These are phyloP conservation scores for Agapornis canus DNA, from an alignment of 2,797 vertebrate genomes.

Conservation along the genomic window DNA sequence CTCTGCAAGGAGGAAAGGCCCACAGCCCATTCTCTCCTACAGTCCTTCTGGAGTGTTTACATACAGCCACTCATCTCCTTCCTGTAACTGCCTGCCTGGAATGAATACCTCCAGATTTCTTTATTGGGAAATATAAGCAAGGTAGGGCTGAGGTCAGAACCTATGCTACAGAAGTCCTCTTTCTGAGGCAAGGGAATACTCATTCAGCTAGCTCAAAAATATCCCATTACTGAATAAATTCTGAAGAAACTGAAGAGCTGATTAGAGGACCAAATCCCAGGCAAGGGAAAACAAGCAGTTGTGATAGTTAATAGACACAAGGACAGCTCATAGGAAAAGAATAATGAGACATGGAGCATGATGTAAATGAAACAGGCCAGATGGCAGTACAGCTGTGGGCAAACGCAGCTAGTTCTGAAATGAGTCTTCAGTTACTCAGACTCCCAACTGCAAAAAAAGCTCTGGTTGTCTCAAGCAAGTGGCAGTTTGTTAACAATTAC, in stretches of 20 bases:
- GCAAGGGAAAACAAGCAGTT: constrained; percentile 66
- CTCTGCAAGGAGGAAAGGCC: not conserved
- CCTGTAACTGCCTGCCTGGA: not conserved
- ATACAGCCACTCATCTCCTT: not conserved
- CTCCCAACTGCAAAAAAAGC: not conserved
- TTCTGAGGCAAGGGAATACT: not conserved
- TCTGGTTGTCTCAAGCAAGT: constrained; percentile 8
- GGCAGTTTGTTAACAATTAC: constrained; percentile 14
- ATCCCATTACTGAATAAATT: constrained; percentile 21
- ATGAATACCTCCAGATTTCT: not conserved
- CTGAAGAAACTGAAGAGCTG: constrained; percentile 28
- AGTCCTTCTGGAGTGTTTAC: not conserved
- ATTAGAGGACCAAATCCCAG: constrained; percentile 29
- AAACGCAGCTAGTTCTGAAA: constrained; percentile 51
- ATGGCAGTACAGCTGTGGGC: constrained; percentile 58
- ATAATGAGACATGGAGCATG: constrained; percentile 65
- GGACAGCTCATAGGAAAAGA: constrained; percentile 67
- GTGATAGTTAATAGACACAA: constrained; percentile 63
- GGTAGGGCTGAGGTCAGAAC: not conserved
- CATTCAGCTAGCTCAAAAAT: constrained; percentile 8
- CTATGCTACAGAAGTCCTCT: not conserved
- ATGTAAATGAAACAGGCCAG: constrained; percentile 65
- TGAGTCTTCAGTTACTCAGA: constrained; percentile 22
- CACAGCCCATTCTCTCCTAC: not conserved
- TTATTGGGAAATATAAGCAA: not conserved